Conservation (phyloP, 2,797 vertebrate species). For the Arrhamphus sclerolepis region DNA sequence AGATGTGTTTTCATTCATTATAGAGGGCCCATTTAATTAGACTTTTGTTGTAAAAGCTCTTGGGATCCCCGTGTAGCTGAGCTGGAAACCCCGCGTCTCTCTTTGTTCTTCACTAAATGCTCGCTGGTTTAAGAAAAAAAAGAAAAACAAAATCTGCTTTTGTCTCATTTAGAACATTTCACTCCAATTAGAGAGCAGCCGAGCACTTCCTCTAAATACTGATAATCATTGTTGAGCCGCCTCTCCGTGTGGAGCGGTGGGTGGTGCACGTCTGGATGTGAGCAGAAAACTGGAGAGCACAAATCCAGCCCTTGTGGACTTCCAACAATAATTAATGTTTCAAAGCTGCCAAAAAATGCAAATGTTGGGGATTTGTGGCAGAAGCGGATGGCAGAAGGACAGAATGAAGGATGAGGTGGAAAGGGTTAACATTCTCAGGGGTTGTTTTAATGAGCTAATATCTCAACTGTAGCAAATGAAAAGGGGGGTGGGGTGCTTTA, state of each 20-base stretch:
- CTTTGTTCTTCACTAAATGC: conserved; percentile 63
- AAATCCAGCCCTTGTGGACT: conserved; percentile 65
- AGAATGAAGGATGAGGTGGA: conserved; percentile 28
- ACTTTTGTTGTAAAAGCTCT: conserved; percentile 62
- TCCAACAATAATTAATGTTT: conserved; percentile 63
- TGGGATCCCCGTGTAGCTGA: conserved; percentile 53
- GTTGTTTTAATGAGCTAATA: conserved; percentile 66
- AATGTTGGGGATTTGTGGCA: conserved; percentile 47
- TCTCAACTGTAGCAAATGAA: conserved; percentile 50
- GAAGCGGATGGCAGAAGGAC: conserved; percentile 43
- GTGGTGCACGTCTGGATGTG: conserved; percentile 46
- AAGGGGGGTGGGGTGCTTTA: conserved; percentile 21
- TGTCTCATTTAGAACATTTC: conserved; percentile 52
- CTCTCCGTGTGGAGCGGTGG: conserved; percentile 50
- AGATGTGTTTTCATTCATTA: conserved; percentile 30
- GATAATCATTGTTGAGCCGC: conserved; percentile 48
- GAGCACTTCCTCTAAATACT: conserved; percentile 58
- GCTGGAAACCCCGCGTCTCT: conserved; percentile 49
- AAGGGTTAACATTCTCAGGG: conserved; percentile 59
- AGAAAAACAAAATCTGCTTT: conserved; percentile 40
- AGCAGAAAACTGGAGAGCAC: conserved; percentile 37
- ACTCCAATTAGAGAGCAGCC: conserved; percentile 55
- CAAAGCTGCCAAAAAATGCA: conserved; percentile 58
- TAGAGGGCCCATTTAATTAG: conserved; percentile 64
- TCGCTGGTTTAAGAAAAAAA: conserved; percentile 30